Evolutionary conservation across 1,140 invertebrate species (phyloP).

Genomic region (Scaptomyza pallida): DNA sequence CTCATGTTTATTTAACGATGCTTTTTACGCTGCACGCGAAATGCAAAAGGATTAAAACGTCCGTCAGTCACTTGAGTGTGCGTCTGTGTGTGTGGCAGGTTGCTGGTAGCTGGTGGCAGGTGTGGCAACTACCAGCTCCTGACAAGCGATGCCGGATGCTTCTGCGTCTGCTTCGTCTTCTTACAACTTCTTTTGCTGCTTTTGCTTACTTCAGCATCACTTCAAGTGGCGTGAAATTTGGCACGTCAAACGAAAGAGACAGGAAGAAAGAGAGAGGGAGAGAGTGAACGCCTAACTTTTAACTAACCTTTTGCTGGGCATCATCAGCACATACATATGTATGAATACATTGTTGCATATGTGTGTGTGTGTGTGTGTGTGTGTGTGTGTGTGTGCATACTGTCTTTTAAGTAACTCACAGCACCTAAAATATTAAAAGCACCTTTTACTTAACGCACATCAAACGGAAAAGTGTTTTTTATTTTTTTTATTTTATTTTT

Average conservation of each 20-base stretch:
- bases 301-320: conserved; percentile 59
- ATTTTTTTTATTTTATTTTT: too few relatives aligned
- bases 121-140: conserved; percentile 2
- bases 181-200: not conserved
- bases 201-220: conserved; percentile 7
- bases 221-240: conserved; percentile 75
- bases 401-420: not conserved
- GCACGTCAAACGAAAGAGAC: conserved; percentile 43
- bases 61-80: conserved; percentile 5
- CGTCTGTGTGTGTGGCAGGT: not conserved
- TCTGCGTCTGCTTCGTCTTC: not conserved
- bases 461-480: conserved; percentile 52
- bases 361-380: too few relatives aligned
- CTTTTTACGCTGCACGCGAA: conserved; percentile 73
- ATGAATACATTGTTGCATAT: conserved; percentile 10
- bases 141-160: not conserved
- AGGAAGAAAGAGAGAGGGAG: too few relatives aligned
- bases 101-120: not conserved
- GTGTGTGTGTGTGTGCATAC: conserved; percentile 15
- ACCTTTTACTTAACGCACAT: conserved; percentile 59
- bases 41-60: conserved; percentile 77
- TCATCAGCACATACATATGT: conserved; percentile 21
- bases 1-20: conserved; percentile 81
- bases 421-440: conserved; percentile 53
- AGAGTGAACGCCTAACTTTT: conserved; percentile 55